Base-by-base conservation (phyloP, 1,140 invertebrate species). In the Piezodorus guildinii region DNA sequence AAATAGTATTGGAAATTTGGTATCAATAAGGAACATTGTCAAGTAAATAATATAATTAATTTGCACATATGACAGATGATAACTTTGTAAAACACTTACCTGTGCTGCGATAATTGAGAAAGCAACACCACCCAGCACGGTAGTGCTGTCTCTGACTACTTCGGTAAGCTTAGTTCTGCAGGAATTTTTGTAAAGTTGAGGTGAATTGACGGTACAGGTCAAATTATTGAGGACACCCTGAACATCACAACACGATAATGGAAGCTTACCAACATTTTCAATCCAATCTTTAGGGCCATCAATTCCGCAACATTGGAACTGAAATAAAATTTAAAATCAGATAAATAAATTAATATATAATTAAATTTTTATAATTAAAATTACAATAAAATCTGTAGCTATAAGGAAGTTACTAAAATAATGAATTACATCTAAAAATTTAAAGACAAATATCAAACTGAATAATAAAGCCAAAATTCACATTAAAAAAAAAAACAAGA, bases 291-390 rank as follows among this genome's bases (percentile, higher is more conserved):
- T 63, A 2, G 82, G 80, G 15, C 80, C 77, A 61, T 81, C 76
- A 39, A 90, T 83, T 58, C 90, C 90, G 70, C 90, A 92, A 74
- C 89, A 92, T 71, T 84, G 74, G 63, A 90, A 75, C 86, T 91
- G 71, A 34, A 77, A 65, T 25, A 52, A 39, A 45, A 60, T 17
- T 19, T 30, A 52, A 17, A 25, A 54, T 17, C 1, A 43, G 8
- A 30, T 30, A 8, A 30, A 30, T 61, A 61, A n/a, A 61, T 65
- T 60, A 23, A 21, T 65, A 15, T 10, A 51, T 10, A 2, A 5
- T 30, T 6, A 62, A 12, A 45, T 17, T 5, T 45, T 49, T 49
- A 19, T n/a, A 43, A n/a, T 23, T 43, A 34, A 34, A 34, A 27
- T 5, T 19, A 60, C 14, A 39, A 60, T 17, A 60, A 17, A 3